Evolutionary conservation across 2,797 vertebrate genomes (phyloP).

Genomic region (Psittacula derbiana): DNA sequence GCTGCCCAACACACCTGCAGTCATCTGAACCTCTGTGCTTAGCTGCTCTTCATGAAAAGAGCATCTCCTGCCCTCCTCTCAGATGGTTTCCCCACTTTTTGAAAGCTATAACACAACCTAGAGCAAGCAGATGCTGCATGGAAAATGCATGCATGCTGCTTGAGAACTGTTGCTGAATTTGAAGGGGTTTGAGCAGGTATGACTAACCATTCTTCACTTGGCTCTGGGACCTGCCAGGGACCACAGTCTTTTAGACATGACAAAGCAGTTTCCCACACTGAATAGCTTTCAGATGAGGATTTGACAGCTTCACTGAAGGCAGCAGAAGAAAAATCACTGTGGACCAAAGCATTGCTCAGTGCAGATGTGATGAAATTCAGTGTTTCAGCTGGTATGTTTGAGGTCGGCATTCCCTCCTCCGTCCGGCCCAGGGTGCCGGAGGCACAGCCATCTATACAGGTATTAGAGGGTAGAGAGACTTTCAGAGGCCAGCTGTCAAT

Average conservation of each 20-base stretch:
- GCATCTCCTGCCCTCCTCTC: neutral
- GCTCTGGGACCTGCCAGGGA: neutral
- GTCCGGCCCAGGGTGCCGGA: accelerated
- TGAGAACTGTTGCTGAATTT: neutral
- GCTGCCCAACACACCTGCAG: neutral
- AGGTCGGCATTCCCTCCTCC: neutral
- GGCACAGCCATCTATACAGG: neutral
- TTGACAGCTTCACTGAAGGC: conserved; percentile 17
- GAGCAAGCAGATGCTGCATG: neutral
- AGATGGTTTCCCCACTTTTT: neutral
- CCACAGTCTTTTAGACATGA: neutral
- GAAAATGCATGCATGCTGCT: neutral
- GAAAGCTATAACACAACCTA: neutral
- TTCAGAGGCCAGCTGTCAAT: neutral
- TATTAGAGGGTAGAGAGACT: neutral
- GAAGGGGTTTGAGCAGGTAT: neutral
- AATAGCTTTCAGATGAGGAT: neutral
- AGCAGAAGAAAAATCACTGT: neutral
- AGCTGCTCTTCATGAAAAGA: neutral
- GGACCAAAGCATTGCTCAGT: neutral
- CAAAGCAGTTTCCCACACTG: neutral
- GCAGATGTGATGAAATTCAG: neutral
- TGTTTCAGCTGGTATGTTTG: accelerated
- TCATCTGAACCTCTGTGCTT: neutral
- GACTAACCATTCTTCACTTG: neutral